Conservation (phyloP, 2,888 invertebrate genomes). For the Eledona agricola region DNA sequence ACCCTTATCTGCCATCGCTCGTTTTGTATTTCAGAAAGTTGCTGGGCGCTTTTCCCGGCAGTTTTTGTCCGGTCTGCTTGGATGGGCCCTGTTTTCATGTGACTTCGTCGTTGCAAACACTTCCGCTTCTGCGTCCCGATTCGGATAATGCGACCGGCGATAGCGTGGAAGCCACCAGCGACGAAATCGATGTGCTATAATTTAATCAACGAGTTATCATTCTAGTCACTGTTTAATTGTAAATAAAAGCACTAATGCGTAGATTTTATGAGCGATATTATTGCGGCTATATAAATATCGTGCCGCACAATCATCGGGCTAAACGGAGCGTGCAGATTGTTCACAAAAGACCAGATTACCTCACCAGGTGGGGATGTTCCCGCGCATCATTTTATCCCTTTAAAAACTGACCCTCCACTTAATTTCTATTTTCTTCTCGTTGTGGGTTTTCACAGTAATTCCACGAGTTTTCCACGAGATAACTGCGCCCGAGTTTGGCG, state of each 20-base stretch:
- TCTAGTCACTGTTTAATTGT: conserved; percentile 18
- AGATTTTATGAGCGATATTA: conserved; percentile 13
- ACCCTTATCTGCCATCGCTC: conserved; percentile 17
- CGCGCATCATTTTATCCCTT: conserved; percentile 45
- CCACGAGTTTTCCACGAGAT: conserved; percentile 25
- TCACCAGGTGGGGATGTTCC: conserved; percentile 51
- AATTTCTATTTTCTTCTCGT: conserved; percentile 39
- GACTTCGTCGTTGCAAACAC: conserved; percentile 39
- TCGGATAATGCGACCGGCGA: conserved; percentile 13
- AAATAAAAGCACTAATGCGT: conserved; percentile 11
- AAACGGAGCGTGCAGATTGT: conserved; percentile 53
- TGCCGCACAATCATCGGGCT: conserved; percentile 54
- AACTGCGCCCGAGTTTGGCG: conserved; percentile 28
- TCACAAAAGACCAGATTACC: conserved; percentile 55
- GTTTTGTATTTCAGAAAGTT: conserved; percentile 54
- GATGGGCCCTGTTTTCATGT: conserved; percentile 57
- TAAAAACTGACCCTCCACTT: conserved; percentile 49
- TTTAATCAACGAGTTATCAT: conserved; percentile 1
- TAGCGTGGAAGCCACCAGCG: not conserved
- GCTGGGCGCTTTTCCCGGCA: conserved; percentile 56
- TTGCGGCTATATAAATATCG: conserved; percentile 51
- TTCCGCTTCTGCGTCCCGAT: conserved; percentile 27
- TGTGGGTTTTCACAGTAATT: conserved; percentile 21
- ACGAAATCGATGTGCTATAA: conserved; percentile 13
- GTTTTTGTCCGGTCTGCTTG: conserved; percentile 56